Base-by-base conservation (phyloP, 2,888 invertebrate species). In the Cylindroiulus punctatus region DNA sequence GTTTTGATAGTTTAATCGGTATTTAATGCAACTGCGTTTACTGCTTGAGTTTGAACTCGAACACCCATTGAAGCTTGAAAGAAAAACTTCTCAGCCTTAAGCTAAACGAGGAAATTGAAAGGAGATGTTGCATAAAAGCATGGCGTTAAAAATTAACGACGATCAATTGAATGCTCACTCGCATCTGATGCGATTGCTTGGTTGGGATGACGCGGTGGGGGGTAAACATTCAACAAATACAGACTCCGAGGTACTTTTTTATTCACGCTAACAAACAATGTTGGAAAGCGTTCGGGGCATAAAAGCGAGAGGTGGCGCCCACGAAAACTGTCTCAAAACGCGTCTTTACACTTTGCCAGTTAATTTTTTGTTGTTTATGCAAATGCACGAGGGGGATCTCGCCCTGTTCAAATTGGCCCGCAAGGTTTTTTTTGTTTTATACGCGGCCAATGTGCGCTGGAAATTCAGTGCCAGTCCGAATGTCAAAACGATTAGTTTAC, bases 401-500 rank as follows among this genome's bases (percentile, higher is more conserved):
- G n/a, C 65, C 65, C 26, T 65, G 65, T 22, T 65, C 26, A 1
- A 65, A 1, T 22, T 65, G 65, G 65, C 26, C 65, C 12, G 19
- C 7, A 65, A 8, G 65, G 26, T 65, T 65, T 65, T 65, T 65
- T 65, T 65, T 57, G 12, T n/a, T 26, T 1, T 22, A 26, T 65
- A 26, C 65, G n/a, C 26, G n/a, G 26, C 3, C 26, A 10, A 26
- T 5, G 26, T 12, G n/a, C 26, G 5, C 65, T 19, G 19, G 26
- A 47, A 40, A 84, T 47, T 19, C 85, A 17, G 40, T 76, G 52
- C 85, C 47, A 36, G 57, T 65, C 57, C 81, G 40, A 81, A 40
- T 81, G 86, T 82, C 82, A 82, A 82, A 82, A 82, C 82, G 82
- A 82, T 82, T 82, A 82, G 82, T 82, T 82, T 82, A 82, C 82